Base-by-base conservation (phyloP, 2,888 invertebrate species). In the Athrips mouffetella region DNA sequence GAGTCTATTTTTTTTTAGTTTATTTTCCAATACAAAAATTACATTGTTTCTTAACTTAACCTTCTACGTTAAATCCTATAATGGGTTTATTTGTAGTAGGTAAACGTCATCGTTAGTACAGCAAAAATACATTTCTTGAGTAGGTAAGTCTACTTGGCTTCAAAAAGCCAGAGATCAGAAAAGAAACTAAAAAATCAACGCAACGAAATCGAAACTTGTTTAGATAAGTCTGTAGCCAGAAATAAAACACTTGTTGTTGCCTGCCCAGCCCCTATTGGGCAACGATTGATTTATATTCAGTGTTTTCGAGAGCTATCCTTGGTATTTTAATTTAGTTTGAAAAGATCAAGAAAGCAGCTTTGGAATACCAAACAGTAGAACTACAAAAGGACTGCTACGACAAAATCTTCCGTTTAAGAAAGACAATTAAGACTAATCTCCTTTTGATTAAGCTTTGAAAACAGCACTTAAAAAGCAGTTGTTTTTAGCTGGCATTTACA, bases 161-260 rank as follows among this genome's bases (percentile, higher is more conserved):
- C 25, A 15, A n/a, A 40, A 25, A 11, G 39, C 37, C 21, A 7
- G 37, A n/a, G 37, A 18, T 37, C 37, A 20, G n/a, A 11, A 37
- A 11, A 37, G n/a, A 23, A 31, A 5, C 2, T 3, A 31, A 2
- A 31, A 31, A 31, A 31, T 13, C 15, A 39, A 35, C 37, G 42
- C 11, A 42, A 29, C 42, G 29, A 42, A 27, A 42, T 29, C 50
- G 58, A 52, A 54, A 58, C 57, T 57, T 69, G 71, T 75, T 69
- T 72, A 67, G 67, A 70, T 68, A 77, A 67, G 52, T 55, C 51
- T 57, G 65, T n/a, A n/a, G n/a, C n/a, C 65, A 60, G 53, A 76
- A 76, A 76, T 76, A 76, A 67, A 63, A 60, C 62, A 67, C 67
- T 70, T 67, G 70, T 69, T 67, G 57, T 59, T 56, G 21, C 21